A percentile compares a stretch with the other conserved stretches of the same genome.
Conservation (phyloP, 2,113 vertebrate genomes). For the Bujurquina vittata region DNA sequence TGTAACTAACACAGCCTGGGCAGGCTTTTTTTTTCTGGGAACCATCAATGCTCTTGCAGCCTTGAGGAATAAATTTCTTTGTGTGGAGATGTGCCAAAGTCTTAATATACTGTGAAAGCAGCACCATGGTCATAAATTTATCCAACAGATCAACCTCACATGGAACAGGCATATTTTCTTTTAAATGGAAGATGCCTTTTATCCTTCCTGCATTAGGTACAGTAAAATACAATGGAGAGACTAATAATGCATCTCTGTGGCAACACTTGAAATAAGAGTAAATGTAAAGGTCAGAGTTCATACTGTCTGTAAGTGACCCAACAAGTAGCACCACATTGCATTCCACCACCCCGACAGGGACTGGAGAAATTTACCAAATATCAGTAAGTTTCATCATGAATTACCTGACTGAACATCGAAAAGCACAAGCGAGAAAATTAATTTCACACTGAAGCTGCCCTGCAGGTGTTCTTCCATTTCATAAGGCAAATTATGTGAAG, state of each 20-base stretch:
- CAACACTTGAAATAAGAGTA: slow-evolving; percentile 43
- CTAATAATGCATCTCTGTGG: neutral
- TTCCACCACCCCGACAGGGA: slow-evolving; percentile 32
- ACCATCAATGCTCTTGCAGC: slow-evolving; percentile 31
- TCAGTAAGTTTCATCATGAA: neutral
- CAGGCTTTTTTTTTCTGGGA: slow-evolving; percentile 32
- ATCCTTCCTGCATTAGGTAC: slow-evolving; percentile 10
- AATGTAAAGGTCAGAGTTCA: slow-evolving; percentile 60
- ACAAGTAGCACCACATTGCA: slow-evolving; percentile 71
- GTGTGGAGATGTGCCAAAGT: neutral
- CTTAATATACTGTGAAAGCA: slow-evolving; percentile 34
- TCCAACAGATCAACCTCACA: neutral
- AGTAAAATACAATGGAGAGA: slow-evolving; percentile 6
- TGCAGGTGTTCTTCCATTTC: neutral
- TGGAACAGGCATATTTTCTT: slow-evolving; percentile 30
- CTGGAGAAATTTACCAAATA: neutral
- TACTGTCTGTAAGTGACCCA: slow-evolving; percentile 31
- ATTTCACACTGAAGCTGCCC: slow-evolving; percentile 39
- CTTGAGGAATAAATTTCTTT: slow-evolving; percentile 20
- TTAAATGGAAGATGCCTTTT: slow-evolving; percentile 47
- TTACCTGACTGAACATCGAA: neutral
- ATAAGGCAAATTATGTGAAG: neutral
- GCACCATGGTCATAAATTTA: slow-evolving; percentile 21
- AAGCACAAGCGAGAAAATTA: neutral
- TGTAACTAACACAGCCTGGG: slow-evolving; percentile 39